phyloP scores from a whole-genome alignment of 2,113 vertebrate species.

The Ictalurus punctatus region DNA sequence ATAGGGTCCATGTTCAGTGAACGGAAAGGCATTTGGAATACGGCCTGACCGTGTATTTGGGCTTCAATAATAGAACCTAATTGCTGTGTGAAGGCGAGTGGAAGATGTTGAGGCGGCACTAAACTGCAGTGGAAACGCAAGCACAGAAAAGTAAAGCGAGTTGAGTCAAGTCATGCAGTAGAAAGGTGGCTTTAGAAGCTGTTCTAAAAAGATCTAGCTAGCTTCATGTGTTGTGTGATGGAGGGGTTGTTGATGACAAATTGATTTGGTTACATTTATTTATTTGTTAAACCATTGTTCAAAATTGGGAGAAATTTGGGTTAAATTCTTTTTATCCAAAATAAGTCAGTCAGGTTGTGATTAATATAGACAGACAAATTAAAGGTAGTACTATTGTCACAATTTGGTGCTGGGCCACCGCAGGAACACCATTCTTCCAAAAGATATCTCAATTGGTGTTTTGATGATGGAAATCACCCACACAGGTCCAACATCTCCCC shows the following conservation, averaged over 20 bases:
- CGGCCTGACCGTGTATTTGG: no score
- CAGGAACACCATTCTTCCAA: neutral
- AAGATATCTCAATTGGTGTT: neutral
- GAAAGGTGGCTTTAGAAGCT: neutral
- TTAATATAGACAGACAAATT: neutral
- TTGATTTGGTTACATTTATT: neutral
- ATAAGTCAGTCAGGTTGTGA: neutral
- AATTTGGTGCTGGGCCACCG: neutral
- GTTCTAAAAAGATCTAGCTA: neutral
- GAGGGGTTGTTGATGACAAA: neutral
- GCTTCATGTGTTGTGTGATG: neutral
- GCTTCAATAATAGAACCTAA: no score
- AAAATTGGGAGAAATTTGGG: neutral
- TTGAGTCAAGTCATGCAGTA: no score
- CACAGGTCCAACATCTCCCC: neutral
- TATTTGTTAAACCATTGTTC: neutral
- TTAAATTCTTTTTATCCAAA: neutral
- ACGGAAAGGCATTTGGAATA: no score
- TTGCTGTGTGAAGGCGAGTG: no score
- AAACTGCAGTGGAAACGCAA: no score
- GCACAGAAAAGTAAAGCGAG: no score
- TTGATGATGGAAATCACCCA: neutral
- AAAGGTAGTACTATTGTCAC: neutral
- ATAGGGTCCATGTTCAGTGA: no score
- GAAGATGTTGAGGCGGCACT: no score